Conservation (phyloP, 2,888 invertebrate species). For the Chaetogeoica ovagalla region DNA sequence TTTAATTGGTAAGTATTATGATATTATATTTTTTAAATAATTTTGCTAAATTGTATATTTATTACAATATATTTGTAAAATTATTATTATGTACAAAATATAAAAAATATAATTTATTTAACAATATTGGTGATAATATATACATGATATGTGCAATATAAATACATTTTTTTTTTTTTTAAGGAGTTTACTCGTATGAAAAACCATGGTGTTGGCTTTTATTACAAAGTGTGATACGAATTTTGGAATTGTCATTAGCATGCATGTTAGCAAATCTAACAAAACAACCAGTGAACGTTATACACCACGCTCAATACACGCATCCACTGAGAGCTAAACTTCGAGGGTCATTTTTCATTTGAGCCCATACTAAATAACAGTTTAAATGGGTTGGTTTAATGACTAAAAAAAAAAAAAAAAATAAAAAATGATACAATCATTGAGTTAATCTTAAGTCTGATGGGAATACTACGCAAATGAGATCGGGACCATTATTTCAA, state of each 20-base stretch:
- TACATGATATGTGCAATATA: too few species aligned
- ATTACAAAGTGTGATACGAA: conserved; percentile 63
- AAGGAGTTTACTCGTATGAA: conserved; percentile 37
- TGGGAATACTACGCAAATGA: conserved; percentile 43
- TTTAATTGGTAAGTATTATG: conserved; percentile 37
- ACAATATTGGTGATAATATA: not conserved
- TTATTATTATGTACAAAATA: not conserved
- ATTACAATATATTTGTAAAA: too few species aligned
- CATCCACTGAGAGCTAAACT: conserved; percentile 50
- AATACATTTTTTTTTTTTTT: not conserved
- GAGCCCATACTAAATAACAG: conserved; percentile 10
- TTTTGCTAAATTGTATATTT: not conserved
- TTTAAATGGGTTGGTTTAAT: conserved; percentile 32
- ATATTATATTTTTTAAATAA: not conserved
- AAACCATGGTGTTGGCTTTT: conserved; percentile 65
- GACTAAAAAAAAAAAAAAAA: conserved; percentile 27
- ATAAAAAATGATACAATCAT: conserved; percentile 46
- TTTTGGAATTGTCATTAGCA: conserved; percentile 62
- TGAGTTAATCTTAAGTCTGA: conserved; percentile 52
- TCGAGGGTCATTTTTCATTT: conserved; percentile 54
- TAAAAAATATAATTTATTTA: not conserved
- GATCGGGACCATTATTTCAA: conserved; percentile 52
- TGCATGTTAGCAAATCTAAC: conserved; percentile 65
- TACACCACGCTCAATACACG: conserved; percentile 57
- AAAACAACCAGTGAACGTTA: conserved; percentile 63